A percentile compares a stretch with the other conserved stretches of the same genome.
phyloP scores from a whole-genome alignment of 2,113 vertebrate species.

The Plotosus lineatus region DNA sequence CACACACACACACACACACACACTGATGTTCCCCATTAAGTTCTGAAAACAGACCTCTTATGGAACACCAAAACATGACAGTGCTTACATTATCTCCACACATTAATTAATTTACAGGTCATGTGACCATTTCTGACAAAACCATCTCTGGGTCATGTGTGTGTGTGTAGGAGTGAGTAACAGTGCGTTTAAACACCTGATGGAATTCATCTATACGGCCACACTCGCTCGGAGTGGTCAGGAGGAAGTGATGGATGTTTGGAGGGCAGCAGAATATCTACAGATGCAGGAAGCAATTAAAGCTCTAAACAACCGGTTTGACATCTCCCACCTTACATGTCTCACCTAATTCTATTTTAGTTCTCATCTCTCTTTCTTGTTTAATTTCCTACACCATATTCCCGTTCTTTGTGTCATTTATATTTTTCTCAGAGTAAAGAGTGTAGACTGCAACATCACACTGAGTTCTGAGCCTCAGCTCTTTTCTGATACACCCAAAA shows the following conservation, averaged over 20 bases:
- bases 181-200: conserved; percentile 90
- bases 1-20: neutral
- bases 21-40: neutral
- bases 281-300: conserved; percentile 99
- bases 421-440: neutral
- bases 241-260: conserved; percentile 91
- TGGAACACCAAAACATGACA: too few relatives aligned
- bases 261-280: conserved; percentile 97
- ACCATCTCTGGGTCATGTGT: neutral
- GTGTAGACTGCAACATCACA: neutral
- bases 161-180: conserved; percentile 88
- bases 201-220: conserved; percentile 98
- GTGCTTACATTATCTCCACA: too few relatives aligned
- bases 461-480: conserved; percentile 52
- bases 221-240: conserved; percentile 86
- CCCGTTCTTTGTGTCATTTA: neutral
- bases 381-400: neutral
- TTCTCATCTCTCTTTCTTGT: neutral
- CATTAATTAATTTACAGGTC: too few relatives aligned
- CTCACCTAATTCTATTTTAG: too few relatives aligned
- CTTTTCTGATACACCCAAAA: conserved; percentile 69
- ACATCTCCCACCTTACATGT: too few relatives aligned
- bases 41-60: neutral
- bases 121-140: neutral
- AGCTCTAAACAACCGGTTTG: conserved; percentile 83